Base-by-base conservation (phyloP, 2,888 invertebrate genomes). In the Erpobdella octoculata region DNA sequence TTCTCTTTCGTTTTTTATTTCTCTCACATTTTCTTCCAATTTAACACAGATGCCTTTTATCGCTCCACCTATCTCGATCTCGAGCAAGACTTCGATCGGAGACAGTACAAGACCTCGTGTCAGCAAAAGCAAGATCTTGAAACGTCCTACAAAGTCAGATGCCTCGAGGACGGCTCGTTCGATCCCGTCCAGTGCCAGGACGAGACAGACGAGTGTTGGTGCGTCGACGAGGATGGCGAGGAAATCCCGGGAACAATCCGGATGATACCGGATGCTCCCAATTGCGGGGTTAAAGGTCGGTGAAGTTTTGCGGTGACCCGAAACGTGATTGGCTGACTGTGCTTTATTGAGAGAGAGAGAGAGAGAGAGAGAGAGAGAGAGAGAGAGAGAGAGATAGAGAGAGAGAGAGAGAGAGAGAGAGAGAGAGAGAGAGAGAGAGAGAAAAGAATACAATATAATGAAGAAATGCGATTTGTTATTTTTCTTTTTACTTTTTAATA, bases 121-220 rank as follows among this genome's bases (percentile, higher is more conserved):
- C 62, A 62, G 35, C 21, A 33, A 31, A n/a, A 31, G 28, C 28
- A 35, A 35, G n/a, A 31, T 5, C 28, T 4, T 31, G 35, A 62
- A 31, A 62, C 8, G 9, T n/a, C 62, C 0, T 62, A 28, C 35
- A 18, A 33, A 28, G 62, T 62, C 31, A 31, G 64, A 41, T 71
- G 71, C 62, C 8, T 59, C 18, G 15, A 37, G 31, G 64, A 62
- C 33, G 71, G 71, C 2, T 41, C 58, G 18, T 71, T 31, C 46
- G 41, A 21, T 21, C n/a, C 71, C 15, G 41, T 41, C 28, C 71
- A 71, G 46, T 71, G 71, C 62, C 71, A 71, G 31, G 64, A 15
- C 8, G 59, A 37, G 28, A 70, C 70, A 5, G 46, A 37, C 33
- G 71, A 71, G n/a, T 71, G 71, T 48, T 71, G 71, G 71, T 71